Evolutionary conservation across 2,797 vertebrate genomes (phyloP), one percentile per base, ranked within the genome.

Genomic region (Alauda arvensis): DNA sequence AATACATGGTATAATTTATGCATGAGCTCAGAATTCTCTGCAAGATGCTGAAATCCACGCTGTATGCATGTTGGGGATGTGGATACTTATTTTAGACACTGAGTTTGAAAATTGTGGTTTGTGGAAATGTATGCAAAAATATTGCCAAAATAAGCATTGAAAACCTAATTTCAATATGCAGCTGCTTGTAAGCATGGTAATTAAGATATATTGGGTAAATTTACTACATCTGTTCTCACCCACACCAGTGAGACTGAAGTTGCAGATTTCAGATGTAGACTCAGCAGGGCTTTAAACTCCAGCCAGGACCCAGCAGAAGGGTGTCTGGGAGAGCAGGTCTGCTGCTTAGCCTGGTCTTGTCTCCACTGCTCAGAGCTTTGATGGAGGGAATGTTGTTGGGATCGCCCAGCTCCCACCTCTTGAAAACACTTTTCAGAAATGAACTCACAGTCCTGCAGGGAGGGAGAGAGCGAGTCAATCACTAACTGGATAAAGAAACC

Each of bases 141-240:
- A 90, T 93, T 93, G 80, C 87, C 92, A 92, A 95, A 94, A 94
- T 93, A 94, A 94, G 70, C 56, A 78, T 85, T 92, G 82, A 85
- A 31, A 88, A 74, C 4, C 53, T 89, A 71, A 83, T 90, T 94
- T 94, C 70, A 93, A 61, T 91, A 65, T 87, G 83, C 93, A 92
- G 89, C 93, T 93, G 92, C 83, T 89, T 90, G 75, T 82, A 92
- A 93, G 87, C 80, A 83, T 39, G 62, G 62, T 75, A 90, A 94
- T 94, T 94, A 92, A 90, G 83, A 82, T 52, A 69, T 62, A 90
- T 25, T 89, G 85, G 49, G 53, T 57, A 89, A 85, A 93, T 91
- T 85, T 89, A 29, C 70, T 87, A 13, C 80, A 70, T 89, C 87
- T 87, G 90, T 89, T 92, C 80, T 91, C 53, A 90, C 39, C 65